Evolutionary conservation across 1,140 invertebrate species (phyloP), one percentile per base, ranked within the genome.

Genomic region (Campoletis sonorensis): DNA sequence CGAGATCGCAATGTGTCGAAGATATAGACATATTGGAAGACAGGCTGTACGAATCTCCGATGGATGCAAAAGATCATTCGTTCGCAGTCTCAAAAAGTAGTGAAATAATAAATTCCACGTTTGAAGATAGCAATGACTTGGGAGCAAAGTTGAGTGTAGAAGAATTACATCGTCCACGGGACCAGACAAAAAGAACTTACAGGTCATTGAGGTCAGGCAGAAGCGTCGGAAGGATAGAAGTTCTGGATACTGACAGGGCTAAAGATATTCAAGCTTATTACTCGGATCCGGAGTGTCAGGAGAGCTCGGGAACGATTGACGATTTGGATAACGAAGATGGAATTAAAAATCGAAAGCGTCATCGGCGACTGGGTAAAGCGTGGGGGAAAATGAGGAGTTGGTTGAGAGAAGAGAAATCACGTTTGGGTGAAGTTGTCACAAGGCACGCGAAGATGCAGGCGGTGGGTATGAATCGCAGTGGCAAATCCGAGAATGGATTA

Each of bases 381-480:
- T 93, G 93, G 93, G 88, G 89, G 13, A 92, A 89, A 70, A 92
- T 93, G 88, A 92, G 93, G 71, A 89, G 88, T 76, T 93, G 93
- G 93, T 75, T 93, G 76, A 90, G 91, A 33, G 93, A 93, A 68
- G 93, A 93, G 82, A 89, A 88, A 18, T 86, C 84, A 1, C 92
- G 87, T 51, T 80, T 94, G 26, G 91, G 91, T 83, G 92, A 93
- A 67, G 92, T 92, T 0, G 90, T 93, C 13, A 88, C 90, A 4
- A 90, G 90, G 26, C 93, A 93, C 83, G 92, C 93, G 4, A 89
- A 88, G 4, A 83, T 93, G 21, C 93, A 93, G 64, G 89, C 90
- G 2, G 89, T 93, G 3, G 90, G 92, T 1, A 89, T 90, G n/a
- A 72, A 26, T 58, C 40, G 30, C n/a, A 27, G 30, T 45, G 58